These are phyloP conservation scores for Periplaneta americana DNA, from an alignment of 1,140 invertebrate genomes.

Conservation along the genomic window DNA sequence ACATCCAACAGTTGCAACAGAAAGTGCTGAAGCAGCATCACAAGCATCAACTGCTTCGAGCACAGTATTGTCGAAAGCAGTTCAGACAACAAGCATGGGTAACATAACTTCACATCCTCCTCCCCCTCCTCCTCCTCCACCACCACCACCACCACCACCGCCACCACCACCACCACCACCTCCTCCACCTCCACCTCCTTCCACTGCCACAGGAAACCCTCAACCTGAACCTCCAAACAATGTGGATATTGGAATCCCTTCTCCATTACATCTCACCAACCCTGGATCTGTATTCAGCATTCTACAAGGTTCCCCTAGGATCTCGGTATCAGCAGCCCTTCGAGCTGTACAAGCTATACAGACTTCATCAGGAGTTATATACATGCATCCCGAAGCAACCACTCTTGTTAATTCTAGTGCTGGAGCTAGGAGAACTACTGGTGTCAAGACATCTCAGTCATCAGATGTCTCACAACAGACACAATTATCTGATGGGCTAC, in stretches of 20 bases:
- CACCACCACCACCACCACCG: too few species aligned
- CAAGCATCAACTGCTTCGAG: background rate
- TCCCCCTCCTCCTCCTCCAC: too few species aligned
- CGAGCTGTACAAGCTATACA: background rate
- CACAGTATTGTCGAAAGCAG: slow-evolving; percentile 32
- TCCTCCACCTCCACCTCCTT: too few species aligned
- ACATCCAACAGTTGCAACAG: slow-evolving; percentile 13
- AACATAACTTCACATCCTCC: slow-evolving; percentile 29
- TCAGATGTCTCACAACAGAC: background rate
- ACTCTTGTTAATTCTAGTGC: background rate
- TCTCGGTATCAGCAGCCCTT: background rate
- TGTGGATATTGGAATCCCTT: background rate
- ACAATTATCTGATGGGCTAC: background rate
- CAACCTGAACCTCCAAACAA: background rate
- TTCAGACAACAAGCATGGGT: slow-evolving; percentile 36
- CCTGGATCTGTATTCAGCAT: background rate
- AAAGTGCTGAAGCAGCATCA: slow-evolving; percentile 29
- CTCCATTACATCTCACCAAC: background rate
- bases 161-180: too few species aligned
- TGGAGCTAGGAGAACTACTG: background rate
- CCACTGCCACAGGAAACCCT: background rate
- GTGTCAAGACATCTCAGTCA: background rate
- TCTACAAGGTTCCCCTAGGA: background rate
- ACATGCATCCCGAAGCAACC: background rate
- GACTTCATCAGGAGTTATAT: background rate